phyloP scores from a whole-genome alignment of 2,113 vertebrate species.

The Chaetura pelagica region DNA sequence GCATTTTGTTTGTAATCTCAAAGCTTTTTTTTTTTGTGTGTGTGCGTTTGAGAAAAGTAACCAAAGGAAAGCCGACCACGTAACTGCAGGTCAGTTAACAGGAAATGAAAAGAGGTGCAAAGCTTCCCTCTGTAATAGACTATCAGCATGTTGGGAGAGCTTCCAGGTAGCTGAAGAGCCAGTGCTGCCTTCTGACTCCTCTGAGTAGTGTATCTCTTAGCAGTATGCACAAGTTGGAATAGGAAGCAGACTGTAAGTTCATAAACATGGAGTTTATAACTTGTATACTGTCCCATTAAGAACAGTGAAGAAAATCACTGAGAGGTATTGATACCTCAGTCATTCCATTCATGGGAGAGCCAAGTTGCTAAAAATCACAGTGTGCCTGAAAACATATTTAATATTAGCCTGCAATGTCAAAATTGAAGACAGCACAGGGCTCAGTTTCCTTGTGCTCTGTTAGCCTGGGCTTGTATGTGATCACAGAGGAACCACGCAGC shows the following conservation, averaged over 20 bases:
- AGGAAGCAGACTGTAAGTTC: neutral
- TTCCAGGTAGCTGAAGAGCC: neutral
- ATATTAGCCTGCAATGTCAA: neutral
- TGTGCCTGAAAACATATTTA: neutral
- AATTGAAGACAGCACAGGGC: no score
- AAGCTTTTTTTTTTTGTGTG: conserved; percentile 3
- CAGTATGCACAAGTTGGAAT: neutral
- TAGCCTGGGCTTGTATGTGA: no score
- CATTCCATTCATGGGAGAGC: neutral
- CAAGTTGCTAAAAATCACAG: neutral
- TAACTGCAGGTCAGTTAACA: neutral
- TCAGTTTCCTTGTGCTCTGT: no score
- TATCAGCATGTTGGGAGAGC: neutral
- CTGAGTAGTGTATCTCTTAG: neutral
- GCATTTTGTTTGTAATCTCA: conserved; percentile 55
- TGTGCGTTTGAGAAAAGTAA: conserved; percentile 38
- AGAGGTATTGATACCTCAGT: neutral
- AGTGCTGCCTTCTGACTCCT: neutral
- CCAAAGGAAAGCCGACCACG: conserved; percentile 52
- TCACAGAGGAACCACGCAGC: no score
- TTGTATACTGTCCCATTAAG: neutral
- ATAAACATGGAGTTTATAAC: neutral
- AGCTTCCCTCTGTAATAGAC: neutral
- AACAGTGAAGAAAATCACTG: neutral
- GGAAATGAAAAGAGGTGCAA: neutral